Evolutionary conservation across 1,140 invertebrate species (phyloP).

Genomic region (Solen grandis): DNA sequence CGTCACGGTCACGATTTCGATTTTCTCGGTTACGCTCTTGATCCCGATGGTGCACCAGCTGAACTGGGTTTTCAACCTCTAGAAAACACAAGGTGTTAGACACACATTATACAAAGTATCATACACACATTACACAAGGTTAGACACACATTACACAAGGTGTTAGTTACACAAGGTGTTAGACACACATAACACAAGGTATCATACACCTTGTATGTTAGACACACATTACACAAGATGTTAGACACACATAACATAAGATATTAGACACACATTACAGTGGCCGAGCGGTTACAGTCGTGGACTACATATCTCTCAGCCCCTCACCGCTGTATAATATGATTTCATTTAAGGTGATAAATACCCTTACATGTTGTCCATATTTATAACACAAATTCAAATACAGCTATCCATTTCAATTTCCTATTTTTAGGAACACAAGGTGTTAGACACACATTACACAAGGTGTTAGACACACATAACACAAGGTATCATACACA

Average conservation of each 20-base stretch:
- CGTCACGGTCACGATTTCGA: slow-evolving; percentile 71
- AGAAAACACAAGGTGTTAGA: too few relatives aligned
- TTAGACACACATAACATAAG: too few relatives aligned
- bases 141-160: not conserved
- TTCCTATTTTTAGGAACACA: too few relatives aligned
- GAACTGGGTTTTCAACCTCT: too few relatives aligned
- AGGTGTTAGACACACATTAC: not conserved
- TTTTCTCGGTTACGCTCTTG: slow-evolving; percentile 30
- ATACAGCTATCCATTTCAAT: too few relatives aligned
- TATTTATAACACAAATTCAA: too few relatives aligned
- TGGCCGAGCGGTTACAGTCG: too few relatives aligned
- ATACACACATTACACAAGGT: not conserved
- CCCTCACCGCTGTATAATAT: too few relatives aligned
- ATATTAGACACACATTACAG: too few relatives aligned
- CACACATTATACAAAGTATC: not conserved
- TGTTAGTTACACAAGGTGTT: not conserved
- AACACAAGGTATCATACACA: not conserved
- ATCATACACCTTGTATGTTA: not conserved
- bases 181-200: not conserved
- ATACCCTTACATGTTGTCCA: too few relatives aligned
- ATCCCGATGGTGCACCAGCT: not conserved
- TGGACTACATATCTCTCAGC: too few relatives aligned
- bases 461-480: not conserved
- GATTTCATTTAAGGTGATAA: too few relatives aligned
- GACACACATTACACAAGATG: not conserved